Evolutionary conservation across 2,797 vertebrate species (phyloP).

Genomic region (Brachyrhaphis roseni): DNA sequence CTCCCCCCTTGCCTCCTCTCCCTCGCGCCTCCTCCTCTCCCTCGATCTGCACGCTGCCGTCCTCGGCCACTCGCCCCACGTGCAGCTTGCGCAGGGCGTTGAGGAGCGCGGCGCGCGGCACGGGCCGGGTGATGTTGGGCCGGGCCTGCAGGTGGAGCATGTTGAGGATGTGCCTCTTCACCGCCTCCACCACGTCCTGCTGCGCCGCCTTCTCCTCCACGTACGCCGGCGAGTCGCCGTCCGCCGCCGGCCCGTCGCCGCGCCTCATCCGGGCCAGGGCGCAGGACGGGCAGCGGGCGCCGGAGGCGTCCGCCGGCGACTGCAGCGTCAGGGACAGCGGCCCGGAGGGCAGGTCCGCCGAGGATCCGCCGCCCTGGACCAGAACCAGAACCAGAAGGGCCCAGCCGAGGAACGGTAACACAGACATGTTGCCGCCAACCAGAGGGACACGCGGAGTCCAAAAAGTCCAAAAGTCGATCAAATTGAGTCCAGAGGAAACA

Average conservation of each 20-base stretch:
- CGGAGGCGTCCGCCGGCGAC: conserved; percentile 65
- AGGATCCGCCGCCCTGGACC: conserved; percentile 76
- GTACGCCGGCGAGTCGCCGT: conserved; percentile 74
- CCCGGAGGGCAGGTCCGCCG: conserved; percentile 75
- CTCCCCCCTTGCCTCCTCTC: conserved; percentile 44
- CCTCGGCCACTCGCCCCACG: conserved; percentile 93
- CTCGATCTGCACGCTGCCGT: conserved; percentile 95
- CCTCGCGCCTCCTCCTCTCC: conserved; percentile 83
- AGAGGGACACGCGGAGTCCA: conserved; percentile 6
- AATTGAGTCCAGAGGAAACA: conserved; percentile 31
- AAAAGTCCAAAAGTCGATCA: conserved; percentile 31
- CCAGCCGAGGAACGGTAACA: conserved; percentile 84
- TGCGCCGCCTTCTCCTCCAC: conserved; percentile 82
- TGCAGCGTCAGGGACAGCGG: conserved; percentile 79
- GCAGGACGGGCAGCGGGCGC: conserved; percentile 90
- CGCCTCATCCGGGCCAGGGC: conserved; percentile 87
- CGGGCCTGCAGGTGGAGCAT: conserved; percentile 95
- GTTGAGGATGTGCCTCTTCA: conserved; percentile 97
- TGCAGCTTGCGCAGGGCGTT: conserved; percentile 96
- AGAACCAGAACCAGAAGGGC: conserved; percentile 85
- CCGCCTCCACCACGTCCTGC: conserved; percentile 96
- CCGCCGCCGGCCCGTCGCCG: conserved; percentile 71
- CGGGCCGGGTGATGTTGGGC: conserved; percentile 95
- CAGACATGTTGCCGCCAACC: conserved; percentile 80
- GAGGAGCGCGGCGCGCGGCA: conserved; percentile 94